phyloP scores from a whole-genome alignment of 2,797 vertebrate genomes.

The Apogon hyalosoma region DNA sequence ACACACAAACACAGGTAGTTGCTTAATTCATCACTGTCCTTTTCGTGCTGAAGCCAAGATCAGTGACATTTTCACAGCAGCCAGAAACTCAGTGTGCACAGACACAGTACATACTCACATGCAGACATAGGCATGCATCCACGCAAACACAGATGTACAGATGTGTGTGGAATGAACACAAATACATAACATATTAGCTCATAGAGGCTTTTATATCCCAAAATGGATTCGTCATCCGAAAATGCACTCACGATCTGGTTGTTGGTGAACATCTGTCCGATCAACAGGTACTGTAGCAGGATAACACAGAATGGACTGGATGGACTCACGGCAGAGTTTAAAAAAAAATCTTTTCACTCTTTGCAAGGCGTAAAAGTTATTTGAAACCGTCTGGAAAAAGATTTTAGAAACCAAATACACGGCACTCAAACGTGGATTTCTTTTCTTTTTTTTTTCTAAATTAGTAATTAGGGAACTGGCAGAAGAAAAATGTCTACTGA shows the following conservation, averaged over 20 bases:
- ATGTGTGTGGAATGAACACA: constrained; percentile 12
- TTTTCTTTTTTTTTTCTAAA: not conserved
- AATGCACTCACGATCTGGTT: constrained; percentile 34
- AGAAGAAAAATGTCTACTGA: not conserved
- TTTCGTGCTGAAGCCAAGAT: constrained; percentile 8
- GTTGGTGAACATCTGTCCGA: constrained; percentile 41
- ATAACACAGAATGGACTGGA: not conserved
- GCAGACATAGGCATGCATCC: not conserved
- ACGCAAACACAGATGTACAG: constrained; percentile 11
- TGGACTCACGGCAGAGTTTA: not conserved
- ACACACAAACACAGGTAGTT: constrained; percentile 24
- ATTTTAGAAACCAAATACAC: not conserved
- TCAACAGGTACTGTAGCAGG: constrained; percentile 21
- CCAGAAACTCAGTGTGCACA: constrained; percentile 7
- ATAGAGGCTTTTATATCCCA: constrained; percentile 20
- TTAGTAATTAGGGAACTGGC: too few species aligned
- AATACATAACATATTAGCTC: constrained; percentile 23
- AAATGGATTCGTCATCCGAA: constrained; percentile 20
- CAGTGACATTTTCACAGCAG: constrained; percentile 5
- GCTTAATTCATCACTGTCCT: constrained; percentile 32
- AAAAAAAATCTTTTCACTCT: too few species aligned
- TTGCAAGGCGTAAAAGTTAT: too few species aligned
- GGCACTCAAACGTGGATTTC: not conserved
- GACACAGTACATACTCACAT: constrained; percentile 7
- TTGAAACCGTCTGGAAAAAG: not conserved